Conservation (phyloP, 1,140 invertebrate genomes). For the Dufourea novaeangliae region DNA sequence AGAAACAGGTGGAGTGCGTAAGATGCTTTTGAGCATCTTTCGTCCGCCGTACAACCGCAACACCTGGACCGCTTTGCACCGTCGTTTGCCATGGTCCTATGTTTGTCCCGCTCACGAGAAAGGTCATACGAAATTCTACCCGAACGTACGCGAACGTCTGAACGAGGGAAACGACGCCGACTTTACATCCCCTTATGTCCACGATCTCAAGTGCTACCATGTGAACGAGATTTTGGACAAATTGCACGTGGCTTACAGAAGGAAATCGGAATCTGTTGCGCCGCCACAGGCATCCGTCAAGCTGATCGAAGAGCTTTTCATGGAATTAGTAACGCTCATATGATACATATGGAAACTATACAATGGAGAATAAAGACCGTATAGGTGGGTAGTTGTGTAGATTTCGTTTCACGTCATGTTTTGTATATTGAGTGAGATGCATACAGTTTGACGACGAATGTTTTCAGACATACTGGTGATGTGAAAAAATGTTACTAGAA, state of each 20-base stretch:
- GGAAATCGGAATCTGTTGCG: neutral
- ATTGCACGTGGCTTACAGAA: conserved; percentile 13
- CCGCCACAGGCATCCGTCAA: neutral
- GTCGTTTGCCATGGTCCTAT: conserved; percentile 46
- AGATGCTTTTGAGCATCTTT: conserved; percentile 12
- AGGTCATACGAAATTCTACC: conserved; percentile 31
- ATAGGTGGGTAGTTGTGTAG: too few relatives aligned
- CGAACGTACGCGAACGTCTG: conserved; percentile 34
- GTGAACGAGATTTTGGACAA: conserved; percentile 9
- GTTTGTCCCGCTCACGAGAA: conserved; percentile 34
- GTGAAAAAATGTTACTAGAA: too few relatives aligned
- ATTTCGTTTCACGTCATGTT: too few relatives aligned
- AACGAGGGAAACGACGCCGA: neutral
- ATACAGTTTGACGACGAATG: too few relatives aligned
- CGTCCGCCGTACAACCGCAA: conserved; percentile 14
- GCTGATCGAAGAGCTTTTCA: neutral
- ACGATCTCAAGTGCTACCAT: conserved; percentile 44
- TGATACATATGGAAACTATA: neutral
- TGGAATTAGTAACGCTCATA: neutral
- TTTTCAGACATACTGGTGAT: too few relatives aligned
- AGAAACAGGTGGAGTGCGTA: conserved; percentile 6
- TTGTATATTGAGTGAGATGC: too few relatives aligned
- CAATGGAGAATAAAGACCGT: neutral
- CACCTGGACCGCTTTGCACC: conserved; percentile 21
- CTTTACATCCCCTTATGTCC: neutral